Evolutionary conservation across 2,888 invertebrate genomes (phyloP).

Genomic region (Ditylenchus weischeri): DNA sequence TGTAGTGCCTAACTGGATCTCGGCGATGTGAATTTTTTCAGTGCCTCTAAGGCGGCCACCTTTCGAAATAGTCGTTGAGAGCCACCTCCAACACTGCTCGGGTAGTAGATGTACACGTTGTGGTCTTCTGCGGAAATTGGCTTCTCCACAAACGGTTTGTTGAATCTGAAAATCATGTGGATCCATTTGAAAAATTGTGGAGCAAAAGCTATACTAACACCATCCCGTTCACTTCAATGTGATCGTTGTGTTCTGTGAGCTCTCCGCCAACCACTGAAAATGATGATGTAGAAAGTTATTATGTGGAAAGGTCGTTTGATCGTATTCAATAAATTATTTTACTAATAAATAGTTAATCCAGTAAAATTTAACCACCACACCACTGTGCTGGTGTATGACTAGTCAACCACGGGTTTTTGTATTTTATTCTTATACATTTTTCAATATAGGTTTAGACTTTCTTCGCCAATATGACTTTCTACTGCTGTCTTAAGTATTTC

Average conservation of each 20-base stretch:
- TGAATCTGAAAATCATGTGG: conserved; percentile 47
- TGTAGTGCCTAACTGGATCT: no score
- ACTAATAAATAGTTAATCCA: no score
- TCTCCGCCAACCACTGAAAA: conserved; percentile 38
- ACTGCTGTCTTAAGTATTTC: no score
- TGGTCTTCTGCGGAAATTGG: conserved; percentile 99
- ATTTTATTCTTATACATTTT: no score
- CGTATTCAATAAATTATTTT: no score
- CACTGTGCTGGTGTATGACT: no score
- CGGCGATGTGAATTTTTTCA: neutral
- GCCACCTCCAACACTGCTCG: conserved; percentile 92
- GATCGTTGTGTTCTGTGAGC: conserved; percentile 42
- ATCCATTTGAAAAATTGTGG: no score
- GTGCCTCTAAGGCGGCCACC: conserved; percentile 61
- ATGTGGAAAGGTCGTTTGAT: no score
- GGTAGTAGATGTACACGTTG: conserved; percentile 98
- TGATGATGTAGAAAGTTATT: conserved; percentile 1
- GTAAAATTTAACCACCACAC: no score
- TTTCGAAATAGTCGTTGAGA: conserved; percentile 95
- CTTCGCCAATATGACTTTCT: no score
- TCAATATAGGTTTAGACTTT: no score
- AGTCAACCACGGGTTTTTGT: no score
- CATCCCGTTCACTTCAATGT: conserved; percentile 57
- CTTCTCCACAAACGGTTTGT: conserved; percentile 92
- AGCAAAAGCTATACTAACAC: conserved; percentile 16